phyloP scores from a whole-genome alignment of 2,797 vertebrate genomes.

The Rousettus madagascariensis region DNA sequence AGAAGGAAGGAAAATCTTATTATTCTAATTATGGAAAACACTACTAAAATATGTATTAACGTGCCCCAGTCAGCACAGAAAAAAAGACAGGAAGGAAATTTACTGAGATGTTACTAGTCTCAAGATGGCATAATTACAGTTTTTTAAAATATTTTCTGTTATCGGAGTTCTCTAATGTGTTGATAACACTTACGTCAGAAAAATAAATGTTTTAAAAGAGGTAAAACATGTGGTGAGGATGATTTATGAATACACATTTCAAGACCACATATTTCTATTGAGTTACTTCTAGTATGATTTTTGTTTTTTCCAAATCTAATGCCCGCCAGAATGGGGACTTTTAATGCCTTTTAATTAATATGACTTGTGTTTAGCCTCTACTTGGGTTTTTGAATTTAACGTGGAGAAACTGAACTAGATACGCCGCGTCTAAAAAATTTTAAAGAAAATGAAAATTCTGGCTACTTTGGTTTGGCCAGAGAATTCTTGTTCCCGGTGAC shows the following conservation, averaged over 20 bases:
- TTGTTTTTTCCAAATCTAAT: slow-evolving; percentile 31
- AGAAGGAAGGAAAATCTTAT: background rate
- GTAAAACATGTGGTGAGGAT: background rate
- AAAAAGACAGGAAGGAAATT: background rate
- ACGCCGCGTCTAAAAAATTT: slow-evolving; percentile 49
- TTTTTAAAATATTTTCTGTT: background rate
- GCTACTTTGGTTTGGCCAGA: background rate
- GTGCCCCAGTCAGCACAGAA: background rate
- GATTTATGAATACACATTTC: background rate
- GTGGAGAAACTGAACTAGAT: slow-evolving; percentile 65
- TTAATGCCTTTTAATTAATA: slow-evolving; percentile 80
- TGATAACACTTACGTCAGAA: background rate
- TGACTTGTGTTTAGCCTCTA: slow-evolving; percentile 73
- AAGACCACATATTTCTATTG: slow-evolving; percentile 72
- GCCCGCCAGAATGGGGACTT: slow-evolving; percentile 78
- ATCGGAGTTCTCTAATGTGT: background rate
- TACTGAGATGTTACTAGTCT: background rate
- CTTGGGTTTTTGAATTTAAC: slow-evolving; percentile 67
- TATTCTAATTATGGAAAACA: background rate
- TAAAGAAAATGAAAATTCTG: slow-evolving; percentile 51
- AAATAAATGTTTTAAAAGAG: background rate
- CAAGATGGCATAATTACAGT: background rate
- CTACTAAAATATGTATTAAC: background rate
- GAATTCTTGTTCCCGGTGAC: background rate
- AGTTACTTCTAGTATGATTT: slow-evolving; percentile 81